A percentile compares a stretch with the other conserved stretches of the same genome.
These are phyloP conservation scores for Drosophila longiperda DNA, from an alignment of 2,888 invertebrate genomes.

Conservation along the genomic window DNA sequence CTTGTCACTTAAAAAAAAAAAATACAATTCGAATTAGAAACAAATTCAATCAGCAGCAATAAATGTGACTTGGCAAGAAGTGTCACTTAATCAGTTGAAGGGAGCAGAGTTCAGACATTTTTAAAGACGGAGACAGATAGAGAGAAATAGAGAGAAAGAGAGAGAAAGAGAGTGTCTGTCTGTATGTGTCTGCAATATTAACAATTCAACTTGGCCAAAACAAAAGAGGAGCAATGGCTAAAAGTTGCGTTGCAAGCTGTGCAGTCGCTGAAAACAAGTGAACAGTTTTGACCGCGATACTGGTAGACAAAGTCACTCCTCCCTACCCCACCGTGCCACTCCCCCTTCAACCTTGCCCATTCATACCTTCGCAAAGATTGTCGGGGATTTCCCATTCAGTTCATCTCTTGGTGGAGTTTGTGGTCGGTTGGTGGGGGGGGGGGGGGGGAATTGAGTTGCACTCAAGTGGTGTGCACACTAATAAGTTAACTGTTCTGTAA, in stretches of 20 bases:
- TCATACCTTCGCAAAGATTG: neutral
- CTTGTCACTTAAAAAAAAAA: neutral
- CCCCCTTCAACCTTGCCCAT: neutral
- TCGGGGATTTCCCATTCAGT: neutral
- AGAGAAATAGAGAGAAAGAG: neutral
- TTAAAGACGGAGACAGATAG: neutral
- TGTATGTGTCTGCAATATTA: neutral
- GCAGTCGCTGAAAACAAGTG: constrained; percentile 54
- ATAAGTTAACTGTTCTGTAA: constrained; percentile 71
- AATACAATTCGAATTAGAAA: neutral
- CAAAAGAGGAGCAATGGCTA: constrained; percentile 22
- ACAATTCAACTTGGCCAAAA: constrained; percentile 30
- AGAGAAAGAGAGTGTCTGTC: neutral
- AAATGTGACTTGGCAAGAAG: neutral
- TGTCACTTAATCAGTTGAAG: neutral
- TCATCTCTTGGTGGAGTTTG: neutral
- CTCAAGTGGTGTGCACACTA: constrained; percentile 47
- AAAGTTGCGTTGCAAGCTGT: constrained; percentile 48
- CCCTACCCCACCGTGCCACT: no score
- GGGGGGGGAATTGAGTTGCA: neutral
- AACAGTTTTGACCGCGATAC: constrained; percentile 63
- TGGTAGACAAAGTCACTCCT: neutral
- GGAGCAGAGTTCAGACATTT: neutral
- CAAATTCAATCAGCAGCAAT: neutral
- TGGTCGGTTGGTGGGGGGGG: neutral